Conservation (phyloP, 2,113 vertebrate genomes). For the Xenopus borealis region DNA sequence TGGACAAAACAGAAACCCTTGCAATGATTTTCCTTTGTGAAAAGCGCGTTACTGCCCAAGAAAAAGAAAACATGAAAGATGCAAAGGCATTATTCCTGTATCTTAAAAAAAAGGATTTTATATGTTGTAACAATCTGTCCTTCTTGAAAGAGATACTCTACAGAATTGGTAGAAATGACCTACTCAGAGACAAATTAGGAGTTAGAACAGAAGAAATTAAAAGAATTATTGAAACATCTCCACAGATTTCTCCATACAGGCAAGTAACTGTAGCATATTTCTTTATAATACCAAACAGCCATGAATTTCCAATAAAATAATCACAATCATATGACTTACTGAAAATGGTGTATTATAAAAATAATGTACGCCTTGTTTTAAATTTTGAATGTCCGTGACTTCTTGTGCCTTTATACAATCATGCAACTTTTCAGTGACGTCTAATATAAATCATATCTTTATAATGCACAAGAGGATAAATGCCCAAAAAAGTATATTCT, state of each 20-base stretch:
- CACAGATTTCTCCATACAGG: slow-evolving; percentile 62
- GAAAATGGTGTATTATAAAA: no score
- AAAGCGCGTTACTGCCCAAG: slow-evolving; percentile 50
- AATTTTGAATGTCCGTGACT: no score
- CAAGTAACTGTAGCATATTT: slow-evolving; percentile 31
- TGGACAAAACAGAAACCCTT: slow-evolving; percentile 50
- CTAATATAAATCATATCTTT: no score
- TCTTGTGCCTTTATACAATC: no score
- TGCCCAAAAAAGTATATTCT: no score
- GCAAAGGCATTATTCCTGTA: slow-evolving; percentile 50
- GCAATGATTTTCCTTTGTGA: slow-evolving; percentile 65
- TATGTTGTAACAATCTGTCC: slow-evolving; percentile 32
- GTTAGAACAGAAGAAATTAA: slow-evolving; percentile 50
- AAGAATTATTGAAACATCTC: slow-evolving; percentile 32
- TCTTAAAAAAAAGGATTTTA: slow-evolving; percentile 55
- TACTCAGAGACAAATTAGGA: slow-evolving; percentile 46
- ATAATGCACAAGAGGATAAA: no score
- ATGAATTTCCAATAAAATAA: no score
- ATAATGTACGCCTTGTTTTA: no score
- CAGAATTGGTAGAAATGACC: slow-evolving; percentile 49
- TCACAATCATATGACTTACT: no score
- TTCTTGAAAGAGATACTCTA: slow-evolving; percentile 67
- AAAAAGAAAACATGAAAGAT: slow-evolving; percentile 55
- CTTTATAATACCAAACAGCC: no score
- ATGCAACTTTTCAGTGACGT: no score